These are phyloP conservation scores for Perizoma affinitatum DNA, from an alignment of 2,888 invertebrate genomes.

Conservation along the genomic window DNA sequence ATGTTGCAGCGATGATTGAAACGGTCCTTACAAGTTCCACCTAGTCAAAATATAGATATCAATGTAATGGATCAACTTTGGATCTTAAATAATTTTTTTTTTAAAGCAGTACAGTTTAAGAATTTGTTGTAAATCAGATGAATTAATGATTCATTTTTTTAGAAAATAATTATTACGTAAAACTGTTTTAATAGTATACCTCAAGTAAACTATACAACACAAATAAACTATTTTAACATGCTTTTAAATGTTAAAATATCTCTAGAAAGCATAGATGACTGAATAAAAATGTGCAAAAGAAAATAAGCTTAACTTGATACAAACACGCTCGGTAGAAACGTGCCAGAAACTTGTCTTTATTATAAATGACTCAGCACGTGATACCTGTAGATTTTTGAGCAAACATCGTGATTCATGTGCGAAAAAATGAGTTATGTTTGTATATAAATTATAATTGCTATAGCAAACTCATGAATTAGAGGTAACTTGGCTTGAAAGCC, in stretches of 20 bases:
- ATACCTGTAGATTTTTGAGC: slow-evolving; percentile 6
- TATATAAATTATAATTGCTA: neutral
- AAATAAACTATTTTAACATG: too few relatives aligned
- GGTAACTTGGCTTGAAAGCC: too few relatives aligned
- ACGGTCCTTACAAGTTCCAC: slow-evolving; percentile 34
- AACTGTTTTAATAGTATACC: neutral
- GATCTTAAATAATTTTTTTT: too few relatives aligned
- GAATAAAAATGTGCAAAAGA: slow-evolving; percentile 30
- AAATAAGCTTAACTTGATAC: slow-evolving; percentile 57
- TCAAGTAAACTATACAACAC: too few relatives aligned
- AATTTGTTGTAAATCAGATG: slow-evolving; percentile 28
- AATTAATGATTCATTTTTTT: neutral
- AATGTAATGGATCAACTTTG: too few relatives aligned
- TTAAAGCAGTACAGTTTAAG: slow-evolving; percentile 11
- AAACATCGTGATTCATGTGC: neutral
- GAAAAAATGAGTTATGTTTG: neutral
- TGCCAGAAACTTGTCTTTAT: slow-evolving; percentile 9
- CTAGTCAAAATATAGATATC: too few relatives aligned
- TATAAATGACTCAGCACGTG: slow-evolving; percentile 15
- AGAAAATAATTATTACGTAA: too few relatives aligned
- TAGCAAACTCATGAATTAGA: too few relatives aligned
- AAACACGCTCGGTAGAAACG: slow-evolving; percentile 45
- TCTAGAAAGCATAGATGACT: slow-evolving; percentile 15
- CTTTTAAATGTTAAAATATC: neutral
- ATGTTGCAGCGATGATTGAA: slow-evolving; percentile 36